Conservation (phyloP, 1,140 invertebrate species). For the Drosophila nasuta region DNA sequence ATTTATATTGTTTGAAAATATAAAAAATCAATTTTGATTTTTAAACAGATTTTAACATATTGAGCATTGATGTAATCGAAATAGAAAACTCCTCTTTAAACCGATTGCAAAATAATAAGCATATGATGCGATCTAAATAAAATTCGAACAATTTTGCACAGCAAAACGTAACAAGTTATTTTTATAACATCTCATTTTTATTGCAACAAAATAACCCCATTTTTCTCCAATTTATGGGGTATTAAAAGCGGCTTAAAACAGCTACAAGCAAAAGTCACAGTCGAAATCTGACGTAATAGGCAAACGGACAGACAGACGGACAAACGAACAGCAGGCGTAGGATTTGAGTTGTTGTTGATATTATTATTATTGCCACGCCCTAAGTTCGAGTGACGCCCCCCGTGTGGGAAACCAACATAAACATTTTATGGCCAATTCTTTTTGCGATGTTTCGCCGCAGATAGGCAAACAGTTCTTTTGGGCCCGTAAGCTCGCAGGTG, state of each 20-base stretch:
- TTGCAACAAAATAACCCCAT: neutral
- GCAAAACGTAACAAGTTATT: no score
- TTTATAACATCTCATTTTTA: neutral
- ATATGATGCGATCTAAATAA: no score
- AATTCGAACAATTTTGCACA: no score
- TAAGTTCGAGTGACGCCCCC: conserved; percentile 27
- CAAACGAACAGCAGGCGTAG: conserved; percentile 61
- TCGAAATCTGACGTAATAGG: conserved; percentile 68
- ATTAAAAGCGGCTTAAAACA: conserved; percentile 40
- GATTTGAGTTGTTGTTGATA: conserved; percentile 45
- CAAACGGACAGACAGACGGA: conserved; percentile 23
- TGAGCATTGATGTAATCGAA: no score
- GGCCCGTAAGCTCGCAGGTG: conserved; percentile 48
- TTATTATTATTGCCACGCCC: conserved; percentile 53
- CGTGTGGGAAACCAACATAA: conserved; percentile 65
- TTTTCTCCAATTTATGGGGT: conserved; percentile 6
- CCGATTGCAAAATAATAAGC: no score
- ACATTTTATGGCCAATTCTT: conserved; percentile 75
- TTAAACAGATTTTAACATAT: no score
- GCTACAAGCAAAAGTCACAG: conserved; percentile 38
- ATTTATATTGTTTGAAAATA: no score
- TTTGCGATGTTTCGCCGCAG: conserved; percentile 51
- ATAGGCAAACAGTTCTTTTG: conserved; percentile 58
- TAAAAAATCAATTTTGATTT: no score
- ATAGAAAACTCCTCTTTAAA: no score